Evolutionary conservation across 1,140 invertebrate species (phyloP), one percentile per base, ranked within the genome.

Genomic region (Pissodes strobi): DNA sequence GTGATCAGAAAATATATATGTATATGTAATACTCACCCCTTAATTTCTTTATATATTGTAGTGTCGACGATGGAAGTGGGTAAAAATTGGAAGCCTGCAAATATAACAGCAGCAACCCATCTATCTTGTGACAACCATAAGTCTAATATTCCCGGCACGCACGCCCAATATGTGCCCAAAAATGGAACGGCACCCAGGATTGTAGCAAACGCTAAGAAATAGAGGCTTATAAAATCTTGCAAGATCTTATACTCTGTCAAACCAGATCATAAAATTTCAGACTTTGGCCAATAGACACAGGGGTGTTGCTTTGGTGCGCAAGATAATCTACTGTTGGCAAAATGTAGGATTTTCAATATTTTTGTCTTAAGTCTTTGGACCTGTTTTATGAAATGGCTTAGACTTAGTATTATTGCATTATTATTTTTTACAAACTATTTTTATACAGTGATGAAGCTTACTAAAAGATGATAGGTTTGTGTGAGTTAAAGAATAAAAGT

Each of bases 11-110:
- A n/a, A n/a, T n/a, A n/a, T n/a, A n/a, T n/a, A n/a, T n/a, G n/a
- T n/a, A n/a, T n/a, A n/a, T n/a, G n/a, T n/a, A n/a, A n/a, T 37
- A 64, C 57, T 25, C 80, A 97, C 95, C 94, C 94, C 83, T 97
- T 96, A 39, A 99, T 97, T 82, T 99, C 97, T 55, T 90, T 90
- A 74, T 99, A 98, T 68, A 99, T 97, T 12, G 94, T 90, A 2
- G 93, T 92, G 75, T 99, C 95, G 5, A 98, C 92, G 68, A 91
- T 84, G 53, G 88, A 91, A n/a, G 92, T 90, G 1, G 97, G 95
- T 18, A 95, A 81, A 72, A 98, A 88, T 73, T 97, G 95, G 45
- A 88, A 89, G 3, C 91, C 75, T 2, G 93, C 84, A 66, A 99
- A 88, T 0, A 93, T 69, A 22, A 93, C 76, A 0, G 95, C 88